phyloP scores from a whole-genome alignment of 2,797 vertebrate species.

The Linurgus olivaceus region DNA sequence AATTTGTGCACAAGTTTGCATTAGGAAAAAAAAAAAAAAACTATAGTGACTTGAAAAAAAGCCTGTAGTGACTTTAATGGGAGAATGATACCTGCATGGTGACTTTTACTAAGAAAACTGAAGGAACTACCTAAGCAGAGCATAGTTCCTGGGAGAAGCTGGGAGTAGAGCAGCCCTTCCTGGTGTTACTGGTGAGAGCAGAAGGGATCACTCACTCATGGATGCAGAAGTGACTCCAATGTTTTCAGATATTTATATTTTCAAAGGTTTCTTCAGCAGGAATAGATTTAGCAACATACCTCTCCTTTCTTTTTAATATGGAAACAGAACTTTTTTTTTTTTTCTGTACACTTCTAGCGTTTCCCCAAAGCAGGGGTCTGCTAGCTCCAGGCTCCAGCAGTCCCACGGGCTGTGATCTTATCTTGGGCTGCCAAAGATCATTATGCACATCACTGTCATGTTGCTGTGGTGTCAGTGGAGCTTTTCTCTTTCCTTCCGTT shows the following conservation, averaged over 20 bases:
- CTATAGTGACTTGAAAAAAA: background rate
- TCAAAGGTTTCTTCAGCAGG: slow-evolving; percentile 36
- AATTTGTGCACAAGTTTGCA: background rate
- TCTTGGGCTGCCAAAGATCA: slow-evolving; percentile 46
- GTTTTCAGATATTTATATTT: slow-evolving; percentile 16
- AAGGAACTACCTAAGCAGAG: background rate
- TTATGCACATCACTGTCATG: slow-evolving; percentile 51
- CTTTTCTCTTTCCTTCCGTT: background rate
- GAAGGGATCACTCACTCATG: background rate
- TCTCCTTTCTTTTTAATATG: slow-evolving; percentile 18
- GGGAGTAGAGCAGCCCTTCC: background rate
- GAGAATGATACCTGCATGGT: background rate
- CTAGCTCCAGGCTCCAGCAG: slow-evolving; percentile 36
- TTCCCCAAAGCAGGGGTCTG: slow-evolving; percentile 44
- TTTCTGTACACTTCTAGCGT: background rate
- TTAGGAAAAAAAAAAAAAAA: background rate
- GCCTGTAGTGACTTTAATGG: background rate
- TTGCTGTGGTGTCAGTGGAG: slow-evolving; percentile 9
- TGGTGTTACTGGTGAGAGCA: background rate
- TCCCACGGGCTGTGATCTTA: slow-evolving; percentile 55
- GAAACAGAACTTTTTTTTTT: background rate
- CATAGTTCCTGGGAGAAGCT: background rate
- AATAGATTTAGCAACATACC: slow-evolving; percentile 7
- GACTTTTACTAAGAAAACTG: background rate
- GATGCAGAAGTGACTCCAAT: background rate